Base-by-base conservation (phyloP, 2,797 vertebrate species). In the Rousettus madagascariensis region DNA sequence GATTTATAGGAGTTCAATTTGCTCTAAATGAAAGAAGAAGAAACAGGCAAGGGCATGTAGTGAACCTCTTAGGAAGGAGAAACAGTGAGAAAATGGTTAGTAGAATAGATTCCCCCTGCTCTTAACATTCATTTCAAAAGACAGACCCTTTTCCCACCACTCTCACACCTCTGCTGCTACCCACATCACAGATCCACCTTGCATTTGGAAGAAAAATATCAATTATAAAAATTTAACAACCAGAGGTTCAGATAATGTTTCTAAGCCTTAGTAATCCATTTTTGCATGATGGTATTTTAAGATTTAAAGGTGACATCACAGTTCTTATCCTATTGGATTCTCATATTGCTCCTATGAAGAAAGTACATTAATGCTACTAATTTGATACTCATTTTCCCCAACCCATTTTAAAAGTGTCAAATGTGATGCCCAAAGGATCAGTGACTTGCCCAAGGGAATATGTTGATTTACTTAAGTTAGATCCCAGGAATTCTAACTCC, bases 251-350 rank as follows among this genome's bases (percentile, higher is more conserved):
- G 69, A n/a, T 66, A 38, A 68, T 9, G n/a, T 90, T 90, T 78
- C 65, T 28, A 68, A 53, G 65, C 22, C 19, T 86, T 20, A 4
- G 30, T 53, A 61, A 46, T 74, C 74, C 43, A 68, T 68, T 90
- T 89, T 57, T 80, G 24, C 59, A 86, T 53, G 6, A 75, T 61
- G 66, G 49, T 55, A 80, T 86, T 79, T 92, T 95, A 86, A 74
- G 66, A 93, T 22, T 68, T 51, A 74, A 84, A 79, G 41, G 49
- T 90, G 28, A 74, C 66, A 17, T 86, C 66, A 86, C 51, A 90
- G 24, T 36, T 61, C 24, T 51, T 90, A 53, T 43, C 28, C 20
- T 65, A 41, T 16, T 28, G 19, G 59, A 90, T 59, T 66, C 80
- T 90, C 30, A 19, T 68, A 61, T 43, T 36, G 86, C 80, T 61